phyloP scores from a whole-genome alignment of 1,140 invertebrate genomes.

The Drosophila parabipectinata region DNA sequence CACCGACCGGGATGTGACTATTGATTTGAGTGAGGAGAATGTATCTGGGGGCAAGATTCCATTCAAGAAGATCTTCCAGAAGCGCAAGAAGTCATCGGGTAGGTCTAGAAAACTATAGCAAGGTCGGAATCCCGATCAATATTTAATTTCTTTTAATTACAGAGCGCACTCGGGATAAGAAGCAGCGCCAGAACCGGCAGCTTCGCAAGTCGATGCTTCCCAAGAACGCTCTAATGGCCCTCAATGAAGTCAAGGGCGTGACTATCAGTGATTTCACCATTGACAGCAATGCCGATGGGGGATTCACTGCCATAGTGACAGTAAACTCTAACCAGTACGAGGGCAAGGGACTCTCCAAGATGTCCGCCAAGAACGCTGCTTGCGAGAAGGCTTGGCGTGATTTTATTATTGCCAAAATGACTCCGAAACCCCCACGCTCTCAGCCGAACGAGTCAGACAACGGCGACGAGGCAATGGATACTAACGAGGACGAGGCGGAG shows the following conservation, averaged over 20 bases:
- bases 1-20: background rate
- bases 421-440: constrained; percentile 71
- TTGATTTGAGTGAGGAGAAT: constrained; percentile 34
- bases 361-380: constrained; percentile 87
- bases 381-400: constrained; percentile 90
- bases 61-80: constrained; percentile 80
- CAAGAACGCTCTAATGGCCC: constrained; percentile 94
- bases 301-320: constrained; percentile 77
- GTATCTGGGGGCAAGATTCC: constrained; percentile 63
- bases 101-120: background rate
- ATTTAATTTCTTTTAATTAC: background rate
- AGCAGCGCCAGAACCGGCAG: constrained; percentile 88
- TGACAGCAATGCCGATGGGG: constrained; percentile 65
- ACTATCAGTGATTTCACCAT: constrained; percentile 79
- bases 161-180: constrained; percentile 85
- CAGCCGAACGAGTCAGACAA: constrained; percentile 29
- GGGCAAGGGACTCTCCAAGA: constrained; percentile 84
- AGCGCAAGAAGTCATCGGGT: constrained; percentile 82
- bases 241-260: constrained; percentile 90
- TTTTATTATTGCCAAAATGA: constrained; percentile 89
- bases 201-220: constrained; percentile 89
- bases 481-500: constrained; percentile 49
- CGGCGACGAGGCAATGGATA: constrained; percentile 38
- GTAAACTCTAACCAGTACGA: constrained; percentile 78
- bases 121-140: too few species aligned